Base-by-base conservation (phyloP, 1,140 invertebrate genomes). In the Cheumatopsyche charites region DNA sequence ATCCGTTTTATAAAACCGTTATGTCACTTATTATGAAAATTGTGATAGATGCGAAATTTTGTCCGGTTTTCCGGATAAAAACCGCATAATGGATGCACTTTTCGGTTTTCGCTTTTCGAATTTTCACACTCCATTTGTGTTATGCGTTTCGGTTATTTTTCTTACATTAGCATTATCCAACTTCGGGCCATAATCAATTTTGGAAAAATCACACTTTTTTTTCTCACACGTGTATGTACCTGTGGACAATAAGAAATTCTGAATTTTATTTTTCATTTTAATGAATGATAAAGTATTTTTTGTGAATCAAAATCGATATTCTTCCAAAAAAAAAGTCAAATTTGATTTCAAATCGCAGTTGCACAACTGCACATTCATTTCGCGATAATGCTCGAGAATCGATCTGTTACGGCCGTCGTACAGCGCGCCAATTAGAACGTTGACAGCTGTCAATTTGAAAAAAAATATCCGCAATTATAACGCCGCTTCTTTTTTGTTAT, bases 111-210 rank as follows among this genome's bases (percentile, higher is more conserved):
- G 15, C 19, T 15, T 17, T 52, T 52, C 47, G 19, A 52, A 17
- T 52, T 52, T 52, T 52, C 47, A 52, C 47, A 52, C 13, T 52
- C 47, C 47, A 17, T 19, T 52, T 52, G 47, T 5, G n/a, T 13
- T 13, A 52, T 15, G 47, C 43, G 17, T 45, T 45, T 45, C 17
- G 11, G 17, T 15, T 45, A 1, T 4, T 45, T 45, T 45, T n/a
- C 43, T n/a, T n/a, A 45, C 12, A 15, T 15, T 12, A 15, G 11
- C 17, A 13, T 13, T 7, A 42, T 45, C 17, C 17, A n/a, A n/a
- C 43, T 5, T 42, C 41, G 41, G n/a, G n/a, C 41, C 13, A 7
- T n/a, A 2, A n/a, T 45, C 17, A n/a, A 45, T 45, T 45, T 45
- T 45, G 13, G 43, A 45, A 45, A 45, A 45, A 45, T 45, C 12